Evolutionary conservation across 1,140 invertebrate species (phyloP).

Genomic region (Tetramorium simillimum): DNA sequence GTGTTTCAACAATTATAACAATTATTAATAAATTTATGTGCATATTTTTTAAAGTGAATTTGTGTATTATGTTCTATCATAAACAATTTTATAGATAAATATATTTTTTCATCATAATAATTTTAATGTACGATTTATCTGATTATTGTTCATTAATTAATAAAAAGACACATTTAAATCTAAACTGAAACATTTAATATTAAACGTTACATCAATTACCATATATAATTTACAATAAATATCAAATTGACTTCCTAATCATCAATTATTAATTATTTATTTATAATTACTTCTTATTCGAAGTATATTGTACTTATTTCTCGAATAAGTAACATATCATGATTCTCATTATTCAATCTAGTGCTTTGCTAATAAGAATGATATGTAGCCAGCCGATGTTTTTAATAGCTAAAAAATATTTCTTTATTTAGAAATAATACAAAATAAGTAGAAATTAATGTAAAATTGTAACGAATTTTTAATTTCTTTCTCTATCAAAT

Average conservation of each 20-base stretch:
- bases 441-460: background rate
- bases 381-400: constrained; percentile 20
- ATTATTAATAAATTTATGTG: background rate
- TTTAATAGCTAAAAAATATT: constrained; percentile 25
- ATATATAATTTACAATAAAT: constrained; percentile 1
- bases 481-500: background rate
- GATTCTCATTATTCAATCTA: background rate
- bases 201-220: background rate
- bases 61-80: background rate
- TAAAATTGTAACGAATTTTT: background rate
- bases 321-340: background rate
- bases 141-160: background rate
- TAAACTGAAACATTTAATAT: background rate
- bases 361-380: constrained; percentile 3
- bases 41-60: background rate
- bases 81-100: background rate
- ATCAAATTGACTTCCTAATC: background rate
- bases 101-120: background rate
- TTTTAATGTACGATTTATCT: background rate
- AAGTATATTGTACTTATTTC: background rate
- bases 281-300: background rate
- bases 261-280: background rate
- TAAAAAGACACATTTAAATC: background rate
- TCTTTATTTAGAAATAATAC: background rate
- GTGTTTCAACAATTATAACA: background rate